Evolutionary conservation across 2,888 invertebrate genomes (phyloP).

Genomic region (Pandemis cinnamomeana): DNA sequence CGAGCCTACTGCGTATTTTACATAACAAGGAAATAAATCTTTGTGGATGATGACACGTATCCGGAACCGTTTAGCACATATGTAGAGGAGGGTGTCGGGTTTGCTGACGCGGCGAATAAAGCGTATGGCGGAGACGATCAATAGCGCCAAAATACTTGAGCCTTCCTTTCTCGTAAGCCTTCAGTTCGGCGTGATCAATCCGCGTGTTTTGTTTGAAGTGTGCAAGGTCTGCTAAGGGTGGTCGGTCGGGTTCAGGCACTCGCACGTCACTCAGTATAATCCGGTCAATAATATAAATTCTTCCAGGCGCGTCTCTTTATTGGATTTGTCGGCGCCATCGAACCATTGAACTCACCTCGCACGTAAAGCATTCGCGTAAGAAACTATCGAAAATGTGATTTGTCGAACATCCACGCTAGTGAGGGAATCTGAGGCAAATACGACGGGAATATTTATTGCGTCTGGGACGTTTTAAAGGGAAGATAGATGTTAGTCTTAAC

Average conservation of each 20-base stretch:
- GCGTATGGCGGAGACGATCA: conserved; percentile 78
- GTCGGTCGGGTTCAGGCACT: conserved; percentile 62
- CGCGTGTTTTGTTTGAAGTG: conserved; percentile 50
- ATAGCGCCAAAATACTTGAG: conserved; percentile 69
- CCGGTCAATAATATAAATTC: conserved; percentile 82
- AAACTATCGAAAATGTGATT: conserved; percentile 68
- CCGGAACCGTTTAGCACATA: conserved; percentile 72
- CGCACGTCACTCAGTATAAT: conserved; percentile 77
- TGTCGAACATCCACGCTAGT: conserved; percentile 50
- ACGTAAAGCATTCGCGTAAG: conserved; percentile 65
- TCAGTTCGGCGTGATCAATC: conserved; percentile 50
- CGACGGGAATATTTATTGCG: conserved; percentile 36
- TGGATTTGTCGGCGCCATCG: conserved; percentile 75
- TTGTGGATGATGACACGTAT: conserved; percentile 60
- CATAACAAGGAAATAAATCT: conserved; percentile 60
- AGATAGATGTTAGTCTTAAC: conserved; percentile 31
- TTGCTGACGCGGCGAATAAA: conserved; percentile 77
- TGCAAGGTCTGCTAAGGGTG: conserved; percentile 59
- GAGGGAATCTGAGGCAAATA: conserved; percentile 58
- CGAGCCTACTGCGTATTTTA: conserved; percentile 26
- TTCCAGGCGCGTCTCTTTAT: conserved; percentile 76
- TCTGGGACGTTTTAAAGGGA: conserved; percentile 37
- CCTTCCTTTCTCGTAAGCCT: conserved; percentile 55
- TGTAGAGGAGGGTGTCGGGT: conserved; percentile 66
- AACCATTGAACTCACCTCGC: conserved; percentile 65